Conservation (phyloP, 2,888 invertebrate genomes). For the Diaprepes abbreviatus region DNA sequence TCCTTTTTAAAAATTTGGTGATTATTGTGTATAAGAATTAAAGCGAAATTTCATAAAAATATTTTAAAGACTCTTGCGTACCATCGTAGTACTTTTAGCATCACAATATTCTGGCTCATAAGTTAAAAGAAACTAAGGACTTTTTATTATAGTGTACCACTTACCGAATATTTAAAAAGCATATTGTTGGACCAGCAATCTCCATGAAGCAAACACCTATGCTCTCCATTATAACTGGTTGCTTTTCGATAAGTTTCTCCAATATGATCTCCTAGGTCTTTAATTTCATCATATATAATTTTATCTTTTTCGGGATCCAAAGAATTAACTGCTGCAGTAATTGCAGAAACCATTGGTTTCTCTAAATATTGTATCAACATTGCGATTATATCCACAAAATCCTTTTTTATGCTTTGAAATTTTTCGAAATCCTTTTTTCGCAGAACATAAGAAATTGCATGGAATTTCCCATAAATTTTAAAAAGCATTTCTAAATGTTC, state of each 20-base stretch:
- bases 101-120: too few relatives aligned
- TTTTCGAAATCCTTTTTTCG: constrained; percentile 17
- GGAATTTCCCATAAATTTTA: constrained; percentile 33
- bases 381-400: not conserved
- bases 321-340: not conserved
- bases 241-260: not conserved
- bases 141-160: too few relatives aligned
- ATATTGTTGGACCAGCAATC: too few relatives aligned
- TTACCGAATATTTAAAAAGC: too few relatives aligned
- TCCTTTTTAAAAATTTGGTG: too few relatives aligned
- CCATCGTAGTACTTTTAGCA: too few relatives aligned
- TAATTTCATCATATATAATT: not conserved
- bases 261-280: not conserved
- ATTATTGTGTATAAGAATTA: too few relatives aligned
- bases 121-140: too few relatives aligned
- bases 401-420: not conserved
- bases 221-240: not conserved
- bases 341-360: not conserved
- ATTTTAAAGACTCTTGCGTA: too few relatives aligned
- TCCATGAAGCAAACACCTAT: not conserved
- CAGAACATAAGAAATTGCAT: constrained; percentile 37
- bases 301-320: not conserved
- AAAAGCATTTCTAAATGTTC: constrained; percentile 31
- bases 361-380: not conserved
- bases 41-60: too few relatives aligned